Conservation (phyloP, 2,797 vertebrate species). For the Melanotaenia pygmaea region DNA sequence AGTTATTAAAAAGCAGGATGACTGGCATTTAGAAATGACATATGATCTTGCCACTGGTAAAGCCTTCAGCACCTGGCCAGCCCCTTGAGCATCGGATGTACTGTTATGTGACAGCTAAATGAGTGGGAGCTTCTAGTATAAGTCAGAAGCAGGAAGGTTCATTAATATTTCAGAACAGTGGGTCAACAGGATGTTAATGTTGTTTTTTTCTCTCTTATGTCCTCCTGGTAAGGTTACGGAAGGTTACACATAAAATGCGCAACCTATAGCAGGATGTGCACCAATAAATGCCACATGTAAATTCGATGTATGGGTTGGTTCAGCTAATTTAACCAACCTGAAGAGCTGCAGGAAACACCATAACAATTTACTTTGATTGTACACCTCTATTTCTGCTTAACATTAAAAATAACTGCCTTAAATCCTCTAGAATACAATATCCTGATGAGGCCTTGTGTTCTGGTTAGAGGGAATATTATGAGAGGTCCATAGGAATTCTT, state of each 20-base stretch:
- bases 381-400: constrained; percentile 46
- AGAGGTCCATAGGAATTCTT: constrained; percentile 33
- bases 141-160: constrained; percentile 29
- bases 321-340: constrained; percentile 30
- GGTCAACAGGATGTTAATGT: constrained; percentile 73
- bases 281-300: constrained; percentile 35
- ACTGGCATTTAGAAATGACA: constrained; percentile 72
- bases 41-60: constrained; percentile 51
- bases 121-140: constrained; percentile 45
- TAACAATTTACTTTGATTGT: constrained; percentile 16
- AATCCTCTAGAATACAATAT: constrained; percentile 45
- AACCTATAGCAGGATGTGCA: constrained; percentile 13
- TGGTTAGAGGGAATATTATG: constrained; percentile 39
- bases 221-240: constrained; percentile 39
- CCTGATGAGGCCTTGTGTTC: constrained; percentile 46
- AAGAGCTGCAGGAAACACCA: constrained; percentile 19
- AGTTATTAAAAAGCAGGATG: constrained; percentile 71
- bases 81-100: constrained; percentile 50
- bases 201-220: constrained; percentile 57
- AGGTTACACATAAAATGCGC: constrained; percentile 52
- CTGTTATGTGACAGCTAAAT: constrained; percentile 42
- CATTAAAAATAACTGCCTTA: constrained; percentile 43
- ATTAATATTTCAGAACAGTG: constrained; percentile 75
- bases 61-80: constrained; percentile 53
- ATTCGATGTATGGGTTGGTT: constrained; percentile 37